Evolutionary conservation across 2,888 invertebrate genomes (phyloP).

Genomic region (Apoderus coryli): DNA sequence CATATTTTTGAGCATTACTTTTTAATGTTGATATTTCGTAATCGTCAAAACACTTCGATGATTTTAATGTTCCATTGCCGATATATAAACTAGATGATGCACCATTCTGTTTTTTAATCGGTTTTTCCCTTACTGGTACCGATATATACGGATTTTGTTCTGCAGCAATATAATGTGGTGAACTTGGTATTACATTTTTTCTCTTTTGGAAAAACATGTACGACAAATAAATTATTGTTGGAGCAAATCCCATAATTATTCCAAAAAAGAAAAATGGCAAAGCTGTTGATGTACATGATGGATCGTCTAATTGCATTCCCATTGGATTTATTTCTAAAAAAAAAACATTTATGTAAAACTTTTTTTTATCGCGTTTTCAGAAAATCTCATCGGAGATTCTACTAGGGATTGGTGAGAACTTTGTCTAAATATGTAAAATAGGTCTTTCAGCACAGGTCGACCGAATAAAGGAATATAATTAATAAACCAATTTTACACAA

Average conservation of each 20-base stretch:
- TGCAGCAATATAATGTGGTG: constrained; percentile 66
- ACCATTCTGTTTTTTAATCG: constrained; percentile 29
- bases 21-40: constrained; percentile 43
- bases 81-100: constrained; percentile 26
- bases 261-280: constrained; percentile 23
- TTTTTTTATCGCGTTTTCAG: no score
- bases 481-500: neutral
- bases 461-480: no score
- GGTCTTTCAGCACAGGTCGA: neutral
- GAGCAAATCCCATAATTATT: constrained; percentile 22
- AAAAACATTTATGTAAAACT: no score
- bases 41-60: constrained; percentile 56
- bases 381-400: no score
- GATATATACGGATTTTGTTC: constrained; percentile 76
- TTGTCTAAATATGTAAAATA: no score
- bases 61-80: constrained; percentile 29
- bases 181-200: constrained; percentile 50
- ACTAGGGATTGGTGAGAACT: no score
- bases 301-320: constrained; percentile 14
- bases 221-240: constrained; percentile 23
- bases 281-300: constrained; percentile 18
- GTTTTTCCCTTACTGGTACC: constrained; percentile 65
- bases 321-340: constrained; percentile 16
- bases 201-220: constrained; percentile 25
- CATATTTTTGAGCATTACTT: constrained; percentile 46